Conservation (phyloP, 1,140 invertebrate species). For the Drosophila obscura region DNA sequence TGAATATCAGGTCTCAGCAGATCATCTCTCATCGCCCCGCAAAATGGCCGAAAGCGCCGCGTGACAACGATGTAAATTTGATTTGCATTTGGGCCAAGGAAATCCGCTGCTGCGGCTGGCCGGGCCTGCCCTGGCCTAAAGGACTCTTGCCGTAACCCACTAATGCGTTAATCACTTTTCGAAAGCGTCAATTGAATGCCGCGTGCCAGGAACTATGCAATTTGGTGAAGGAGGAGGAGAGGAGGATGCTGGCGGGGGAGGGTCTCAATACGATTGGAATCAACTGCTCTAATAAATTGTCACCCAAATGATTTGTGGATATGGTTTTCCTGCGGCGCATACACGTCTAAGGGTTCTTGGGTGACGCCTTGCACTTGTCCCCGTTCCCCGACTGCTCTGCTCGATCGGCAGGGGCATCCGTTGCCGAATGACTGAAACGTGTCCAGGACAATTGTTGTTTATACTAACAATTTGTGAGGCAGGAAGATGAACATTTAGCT, state of each 20-base stretch:
- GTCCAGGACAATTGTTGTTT: slow-evolving; percentile 80
- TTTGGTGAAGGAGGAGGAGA: slow-evolving; percentile 51
- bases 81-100: slow-evolving; percentile 67
- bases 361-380: slow-evolving; percentile 76
- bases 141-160: neutral
- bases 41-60: slow-evolving; percentile 60
- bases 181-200: slow-evolving; percentile 75
- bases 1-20: neutral
- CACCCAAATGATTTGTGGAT: slow-evolving; percentile 37
- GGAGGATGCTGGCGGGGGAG: no score
- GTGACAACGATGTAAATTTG: slow-evolving; percentile 47
- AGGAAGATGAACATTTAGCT: slow-evolving; percentile 73
- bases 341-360: slow-evolving; percentile 10
- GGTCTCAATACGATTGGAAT: slow-evolving; percentile 56
- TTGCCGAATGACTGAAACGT: slow-evolving; percentile 74
- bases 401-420: slow-evolving; percentile 38
- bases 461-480: slow-evolving; percentile 83
- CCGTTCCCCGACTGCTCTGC: neutral
- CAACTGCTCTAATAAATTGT: slow-evolving; percentile 78
- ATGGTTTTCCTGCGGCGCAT: neutral
- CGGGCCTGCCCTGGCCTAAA: neutral
- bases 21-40: neutral
- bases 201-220: slow-evolving; percentile 74
- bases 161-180: slow-evolving; percentile 81
- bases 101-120: slow-evolving; percentile 8